Conservation (phyloP, 2,797 vertebrate species). For the Enteromius unitaeniatus region DNA sequence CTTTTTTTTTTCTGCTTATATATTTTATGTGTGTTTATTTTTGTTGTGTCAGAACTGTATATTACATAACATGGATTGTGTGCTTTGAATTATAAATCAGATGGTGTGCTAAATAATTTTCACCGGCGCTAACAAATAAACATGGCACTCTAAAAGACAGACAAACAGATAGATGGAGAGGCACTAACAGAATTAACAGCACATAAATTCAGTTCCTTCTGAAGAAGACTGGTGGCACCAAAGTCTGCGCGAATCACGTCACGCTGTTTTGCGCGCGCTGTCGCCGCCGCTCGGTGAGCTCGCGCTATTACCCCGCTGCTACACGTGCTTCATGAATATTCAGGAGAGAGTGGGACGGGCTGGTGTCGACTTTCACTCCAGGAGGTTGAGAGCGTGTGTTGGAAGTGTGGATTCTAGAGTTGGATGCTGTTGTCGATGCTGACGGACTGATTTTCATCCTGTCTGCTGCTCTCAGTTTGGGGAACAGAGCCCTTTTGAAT, state of each 20-base stretch:
- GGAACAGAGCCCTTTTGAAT: constrained; percentile 28
- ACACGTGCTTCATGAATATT: constrained; percentile 78
- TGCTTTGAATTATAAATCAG: constrained; percentile 15
- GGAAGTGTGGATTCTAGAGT: constrained; percentile 49
- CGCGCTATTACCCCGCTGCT: constrained; percentile 60
- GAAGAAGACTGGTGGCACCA: constrained; percentile 79
- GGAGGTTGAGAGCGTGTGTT: constrained; percentile 63
- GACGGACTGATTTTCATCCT: constrained; percentile 53
- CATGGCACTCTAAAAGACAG: background rate
- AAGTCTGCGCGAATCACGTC: constrained; percentile 69
- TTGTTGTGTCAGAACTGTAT: background rate
- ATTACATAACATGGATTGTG: background rate
- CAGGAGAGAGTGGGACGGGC: constrained; percentile 66
- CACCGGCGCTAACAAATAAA: background rate
- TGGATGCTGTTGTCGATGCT: constrained; percentile 57
- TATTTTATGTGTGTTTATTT: background rate
- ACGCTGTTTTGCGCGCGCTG: constrained; percentile 6
- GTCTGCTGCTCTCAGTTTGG: constrained; percentile 42
- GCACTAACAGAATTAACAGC: background rate
- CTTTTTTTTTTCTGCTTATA: background rate
- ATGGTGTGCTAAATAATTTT: background rate
- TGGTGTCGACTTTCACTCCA: constrained; percentile 66
- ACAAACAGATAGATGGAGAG: background rate
- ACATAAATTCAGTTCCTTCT: constrained; percentile 68
- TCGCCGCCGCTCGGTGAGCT: constrained; percentile 16